Base-by-base conservation (phyloP, 2,113 vertebrate species). In the Isurus oxyrinchus region DNA sequence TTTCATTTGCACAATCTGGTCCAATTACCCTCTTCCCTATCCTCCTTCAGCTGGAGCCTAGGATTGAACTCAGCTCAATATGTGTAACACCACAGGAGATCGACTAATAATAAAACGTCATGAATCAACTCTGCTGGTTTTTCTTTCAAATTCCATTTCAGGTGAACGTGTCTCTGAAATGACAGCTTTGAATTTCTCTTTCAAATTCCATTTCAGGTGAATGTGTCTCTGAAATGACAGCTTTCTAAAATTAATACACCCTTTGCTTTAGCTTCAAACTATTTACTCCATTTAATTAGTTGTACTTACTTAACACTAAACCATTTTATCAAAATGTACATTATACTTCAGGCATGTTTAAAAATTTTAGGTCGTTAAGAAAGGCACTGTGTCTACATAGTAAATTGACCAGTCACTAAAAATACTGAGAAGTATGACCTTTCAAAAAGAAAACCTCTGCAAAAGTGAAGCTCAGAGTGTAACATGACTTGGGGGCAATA, bases 231-330 rank as follows among this genome's bases (percentile, higher is more conserved):
- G 40, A 72, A 76, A 13, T n/a, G 88, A 14, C 35, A 11, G 66
- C 13, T 95, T 95, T 11, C 8, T 49, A 27, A 95, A 95, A 72
- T 40, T 35, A 95, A 95, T 31, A 53, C n/a, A 69, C 11, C 8
- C n/a, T 66, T 59, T 67, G 27, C 8, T 95, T 76, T 76, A 95
- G 40, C 67, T 76, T 95, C 94, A 72, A 76, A 95, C 66, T 95
- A 94, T n/a, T 93, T 93, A 63, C 27, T 19, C 67, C 44, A 55
- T 95, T 94, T 55, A 95, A 10, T 91, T 91, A 91, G 88, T 94
- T 44, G 21, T 94, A 94, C 57, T 94, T 94, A 59, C 57, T 66
- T 66, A 69, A 76, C 94, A 25, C 40, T 55, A 35, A 23, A 67
- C 55, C 66, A 14, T 95, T 72, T 72, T 67, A 91, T 95, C 35